Evolutionary conservation across 2,113 vertebrate species (phyloP).

Genomic region (Ciconia stormi): DNA sequence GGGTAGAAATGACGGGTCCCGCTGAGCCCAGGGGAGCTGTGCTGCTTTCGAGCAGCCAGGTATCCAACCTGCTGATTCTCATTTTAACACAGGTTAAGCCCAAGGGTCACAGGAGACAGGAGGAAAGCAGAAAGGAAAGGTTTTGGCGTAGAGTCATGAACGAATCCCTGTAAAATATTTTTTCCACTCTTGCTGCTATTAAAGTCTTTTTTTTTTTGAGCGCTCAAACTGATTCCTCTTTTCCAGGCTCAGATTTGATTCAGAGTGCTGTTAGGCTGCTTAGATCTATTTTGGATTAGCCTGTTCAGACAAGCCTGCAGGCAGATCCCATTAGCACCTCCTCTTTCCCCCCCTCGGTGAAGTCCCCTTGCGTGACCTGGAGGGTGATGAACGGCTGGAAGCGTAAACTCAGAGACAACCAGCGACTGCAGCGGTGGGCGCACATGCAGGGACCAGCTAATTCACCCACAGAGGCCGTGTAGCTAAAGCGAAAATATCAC

Average conservation of each 20-base stretch:
- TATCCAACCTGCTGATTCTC: not conserved
- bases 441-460: not conserved
- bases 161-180: not conserved
- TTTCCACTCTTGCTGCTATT: not conserved
- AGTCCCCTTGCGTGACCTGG: not conserved
- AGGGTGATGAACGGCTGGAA: not conserved
- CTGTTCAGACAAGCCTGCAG: not conserved
- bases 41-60: not conserved
- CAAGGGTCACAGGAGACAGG: not conserved
- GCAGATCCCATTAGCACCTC: not conserved
- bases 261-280: not conserved
- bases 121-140: not conserved
- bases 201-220: not conserved
- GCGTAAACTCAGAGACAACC: not conserved
- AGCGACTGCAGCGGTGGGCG: rapidly evolving
- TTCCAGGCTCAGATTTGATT: not conserved
- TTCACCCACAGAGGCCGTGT: not conserved
- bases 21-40: too few relatives aligned
- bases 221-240: not conserved
- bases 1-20: rapidly evolving
- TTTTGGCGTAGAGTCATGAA: not conserved
- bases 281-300: not conserved
- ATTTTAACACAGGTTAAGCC: not conserved
- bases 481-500: not conserved
- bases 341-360: not conserved